These are phyloP conservation scores for Delia radicum DNA, from an alignment of 1,140 invertebrate species.

Conservation along the genomic window DNA sequence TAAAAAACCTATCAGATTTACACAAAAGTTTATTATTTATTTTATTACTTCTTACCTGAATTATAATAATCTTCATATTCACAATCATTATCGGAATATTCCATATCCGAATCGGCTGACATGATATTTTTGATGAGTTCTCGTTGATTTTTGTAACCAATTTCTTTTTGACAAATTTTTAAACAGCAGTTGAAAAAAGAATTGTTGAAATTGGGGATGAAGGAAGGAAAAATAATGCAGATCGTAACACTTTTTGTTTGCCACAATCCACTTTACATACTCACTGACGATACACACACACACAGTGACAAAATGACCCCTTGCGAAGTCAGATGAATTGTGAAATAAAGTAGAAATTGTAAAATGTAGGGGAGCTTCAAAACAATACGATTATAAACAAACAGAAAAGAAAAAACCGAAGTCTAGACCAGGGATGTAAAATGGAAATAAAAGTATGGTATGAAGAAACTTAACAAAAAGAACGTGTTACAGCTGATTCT, in stretches of 20 bases:
- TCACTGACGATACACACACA: too few species aligned
- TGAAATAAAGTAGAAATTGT: not conserved
- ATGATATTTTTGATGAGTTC: conserved; percentile 15
- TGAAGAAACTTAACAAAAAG: not conserved
- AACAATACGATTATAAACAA: not conserved
- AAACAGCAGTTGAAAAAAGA: too few species aligned
- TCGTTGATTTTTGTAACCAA: not conserved
- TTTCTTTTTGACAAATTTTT: not conserved
- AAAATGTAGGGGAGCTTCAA: conserved; percentile 8
- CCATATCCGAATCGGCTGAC: conserved; percentile 39
- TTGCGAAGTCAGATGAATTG: not conserved
- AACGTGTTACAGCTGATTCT: conserved; percentile 18
- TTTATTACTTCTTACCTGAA: conserved; percentile 35
- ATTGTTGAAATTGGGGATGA: too few species aligned
- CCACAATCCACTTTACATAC: too few species aligned
- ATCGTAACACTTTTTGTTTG: too few species aligned
- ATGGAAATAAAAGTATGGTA: not conserved
- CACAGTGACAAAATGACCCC: conserved; percentile 5
- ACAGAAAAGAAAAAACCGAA: not conserved
- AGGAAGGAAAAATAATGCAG: too few species aligned
- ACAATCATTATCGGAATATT: conserved; percentile 38
- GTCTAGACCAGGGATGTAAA: conserved; percentile 9
- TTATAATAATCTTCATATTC: conserved; percentile 39
- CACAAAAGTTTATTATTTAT: too few species aligned
- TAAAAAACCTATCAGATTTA: too few species aligned